Evolutionary conservation across 2,888 invertebrate species (phyloP).

Genomic region (Omphaloscelis lunosa): DNA sequence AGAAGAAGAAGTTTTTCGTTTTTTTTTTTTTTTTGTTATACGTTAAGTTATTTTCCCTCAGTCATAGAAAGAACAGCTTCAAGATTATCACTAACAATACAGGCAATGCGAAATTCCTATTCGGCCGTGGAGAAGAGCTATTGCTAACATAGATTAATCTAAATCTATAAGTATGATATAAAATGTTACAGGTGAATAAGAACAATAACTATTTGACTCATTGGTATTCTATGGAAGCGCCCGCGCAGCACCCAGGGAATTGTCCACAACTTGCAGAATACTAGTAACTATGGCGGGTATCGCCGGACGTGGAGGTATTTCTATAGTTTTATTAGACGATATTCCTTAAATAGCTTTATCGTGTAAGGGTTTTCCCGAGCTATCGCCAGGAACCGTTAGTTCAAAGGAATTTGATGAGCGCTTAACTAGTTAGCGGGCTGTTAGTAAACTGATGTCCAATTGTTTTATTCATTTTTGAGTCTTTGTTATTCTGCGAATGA

Average conservation of each 20-base stretch:
- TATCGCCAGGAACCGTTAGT: conserved; percentile 22
- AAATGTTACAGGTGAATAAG: conserved; percentile 41
- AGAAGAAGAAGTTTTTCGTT: no score
- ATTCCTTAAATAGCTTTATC: neutral
- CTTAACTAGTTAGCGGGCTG: conserved; percentile 14
- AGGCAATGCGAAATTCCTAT: neutral
- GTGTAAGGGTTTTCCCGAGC: neutral
- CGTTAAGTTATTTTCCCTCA: neutral
- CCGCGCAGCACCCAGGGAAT: conserved; percentile 17
- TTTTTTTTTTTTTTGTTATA: no score
- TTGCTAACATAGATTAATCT: conserved; percentile 5
- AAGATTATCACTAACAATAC: neutral
- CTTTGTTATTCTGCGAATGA: conserved; percentile 27
- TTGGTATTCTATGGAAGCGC: conserved; percentile 49
- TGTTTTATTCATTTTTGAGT: conserved; percentile 38
- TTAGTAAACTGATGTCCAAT: neutral
- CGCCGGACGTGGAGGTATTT: conserved; percentile 38
- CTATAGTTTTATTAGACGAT: conserved; percentile 22
- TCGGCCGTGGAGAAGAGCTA: conserved; percentile 13
- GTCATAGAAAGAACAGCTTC: no score
- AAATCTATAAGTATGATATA: conserved; percentile 18
- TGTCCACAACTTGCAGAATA: conserved; percentile 29
- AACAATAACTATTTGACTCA: conserved; percentile 47
- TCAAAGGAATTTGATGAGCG: conserved; percentile 21
- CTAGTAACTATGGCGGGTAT: conserved; percentile 13